Base-by-base conservation (phyloP, 2,113 vertebrate species). In the Lonchura striata region DNA sequence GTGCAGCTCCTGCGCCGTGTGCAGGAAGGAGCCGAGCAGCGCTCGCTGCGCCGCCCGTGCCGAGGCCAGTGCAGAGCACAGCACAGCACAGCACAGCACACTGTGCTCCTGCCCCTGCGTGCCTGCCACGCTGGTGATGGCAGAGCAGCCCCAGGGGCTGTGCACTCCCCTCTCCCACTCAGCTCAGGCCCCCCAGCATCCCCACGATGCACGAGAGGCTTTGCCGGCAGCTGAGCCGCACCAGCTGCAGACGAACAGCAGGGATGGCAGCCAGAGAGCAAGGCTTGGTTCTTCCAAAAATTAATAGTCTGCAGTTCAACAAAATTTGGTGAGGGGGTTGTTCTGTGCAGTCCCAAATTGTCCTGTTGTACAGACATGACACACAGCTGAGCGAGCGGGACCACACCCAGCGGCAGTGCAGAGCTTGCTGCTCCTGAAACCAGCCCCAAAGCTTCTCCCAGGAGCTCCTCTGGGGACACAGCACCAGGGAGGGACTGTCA, bases 161-260 rank as follows among this genome's bases (percentile, higher is more conserved):
- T 0, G 14, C 61, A 7, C 16, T 68, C 7, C 54, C 66, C 74
- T 39, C 7, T 57, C 54, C 54, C 50, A 2, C 70, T 23, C 33
- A 2, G 47, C 7, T 11, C 28, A 46, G 41, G 54, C 82, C 61
- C 44, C 2, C 30, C 65, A 20, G n/a, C 31, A 24, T 44, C 75
- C 68, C 65, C 13, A 3, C 0, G 11, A 11, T 2, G 20, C 59
- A 18, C 0, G 0, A 19, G 8, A 27, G 42, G 20, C 44, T 3
- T 0, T 2, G 10, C 65, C 85, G 6, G 65, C 88, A 80, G 78
- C 47, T 7, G 84, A 79, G 41, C 25, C 1, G 0, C 20, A 3
- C 70, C 52, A 15, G n/a, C 1, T 1, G 25, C 23, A n/a, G 47
- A 21, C 0, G 0, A 65, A 66, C 9, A 8, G 4, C 46, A 5